A percentile compares a stretch with the other conserved stretches of the same genome.
Conservation (phyloP, 2,888 invertebrate species). For the Steinernema carpocapsae region DNA sequence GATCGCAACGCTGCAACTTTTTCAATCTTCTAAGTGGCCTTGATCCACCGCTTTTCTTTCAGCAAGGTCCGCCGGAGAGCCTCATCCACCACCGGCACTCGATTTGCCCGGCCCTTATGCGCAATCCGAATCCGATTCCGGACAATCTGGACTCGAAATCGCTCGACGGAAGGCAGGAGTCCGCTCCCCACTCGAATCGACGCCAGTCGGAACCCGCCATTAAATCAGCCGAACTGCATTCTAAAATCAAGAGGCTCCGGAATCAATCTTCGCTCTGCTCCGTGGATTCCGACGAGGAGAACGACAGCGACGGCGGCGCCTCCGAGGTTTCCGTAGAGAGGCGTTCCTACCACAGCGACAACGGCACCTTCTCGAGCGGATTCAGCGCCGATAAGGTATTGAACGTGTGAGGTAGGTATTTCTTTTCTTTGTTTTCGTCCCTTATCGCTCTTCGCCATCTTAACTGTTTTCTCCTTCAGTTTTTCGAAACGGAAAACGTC, state of each 20-base stretch:
- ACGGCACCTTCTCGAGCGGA: not conserved
- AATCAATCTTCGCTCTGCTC: constrained; percentile 20
- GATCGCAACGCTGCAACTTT: not conserved
- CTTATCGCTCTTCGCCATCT: not conserved
- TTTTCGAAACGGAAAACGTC: constrained; percentile 6
- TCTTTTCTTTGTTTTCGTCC: not conserved
- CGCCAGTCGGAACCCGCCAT: constrained; percentile 17
- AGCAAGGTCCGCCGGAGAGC: constrained; percentile 90
- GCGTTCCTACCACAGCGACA: constrained; percentile 16
- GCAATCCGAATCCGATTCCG: not conserved
- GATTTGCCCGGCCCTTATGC: not conserved
- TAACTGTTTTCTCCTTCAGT: not conserved
- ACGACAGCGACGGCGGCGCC: constrained; percentile 9
- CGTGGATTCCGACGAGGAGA: constrained; percentile 7
- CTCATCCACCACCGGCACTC: constrained; percentile 70
- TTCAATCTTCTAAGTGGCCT: not conserved
- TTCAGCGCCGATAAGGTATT: not conserved
- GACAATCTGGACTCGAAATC: not conserved
- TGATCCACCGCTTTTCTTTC: constrained; percentile 73
- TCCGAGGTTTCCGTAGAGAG: constrained; percentile 5
- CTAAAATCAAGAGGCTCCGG: not conserved
- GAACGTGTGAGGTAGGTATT: not conserved
- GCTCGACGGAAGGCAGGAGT: not conserved
- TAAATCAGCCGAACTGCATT: not conserved
- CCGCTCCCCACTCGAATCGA: not conserved